These are phyloP conservation scores for Stenichneumon culpator DNA, from an alignment of 2,888 invertebrate genomes.

Conservation along the genomic window DNA sequence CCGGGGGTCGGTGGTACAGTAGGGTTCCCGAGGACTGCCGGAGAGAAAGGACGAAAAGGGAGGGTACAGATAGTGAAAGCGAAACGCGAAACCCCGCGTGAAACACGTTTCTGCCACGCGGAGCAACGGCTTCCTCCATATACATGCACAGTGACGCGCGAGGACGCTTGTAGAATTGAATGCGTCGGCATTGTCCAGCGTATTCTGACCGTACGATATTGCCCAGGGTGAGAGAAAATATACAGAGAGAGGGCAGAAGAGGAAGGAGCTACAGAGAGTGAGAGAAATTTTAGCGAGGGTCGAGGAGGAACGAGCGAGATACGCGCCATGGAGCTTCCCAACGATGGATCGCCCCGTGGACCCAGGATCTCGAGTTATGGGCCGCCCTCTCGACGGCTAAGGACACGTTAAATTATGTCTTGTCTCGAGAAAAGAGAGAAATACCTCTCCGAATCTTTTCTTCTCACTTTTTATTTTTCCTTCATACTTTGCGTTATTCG, in stretches of 20 bases:
- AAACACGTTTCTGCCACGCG: slow-evolving; percentile 61
- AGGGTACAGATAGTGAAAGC: slow-evolving; percentile 36
- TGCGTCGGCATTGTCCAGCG: slow-evolving; percentile 81
- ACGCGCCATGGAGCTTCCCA: slow-evolving; percentile 71
- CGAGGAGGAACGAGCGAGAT: slow-evolving; percentile 57
- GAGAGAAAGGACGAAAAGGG: slow-evolving; percentile 26
- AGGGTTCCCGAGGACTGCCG: not conserved
- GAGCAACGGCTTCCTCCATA: slow-evolving; percentile 35
- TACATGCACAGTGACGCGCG: slow-evolving; percentile 24
- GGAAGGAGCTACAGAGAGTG: slow-evolving; percentile 63
- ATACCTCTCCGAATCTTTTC: slow-evolving; percentile 30
- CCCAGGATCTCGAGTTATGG: slow-evolving; percentile 74
- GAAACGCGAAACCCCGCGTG: slow-evolving; percentile 52
- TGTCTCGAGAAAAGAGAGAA: slow-evolving; percentile 65
- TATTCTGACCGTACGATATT: slow-evolving; percentile 83
- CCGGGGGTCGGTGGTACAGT: slow-evolving; percentile 41
- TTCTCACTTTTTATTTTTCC: slow-evolving; percentile 28
- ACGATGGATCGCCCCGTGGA: slow-evolving; percentile 72
- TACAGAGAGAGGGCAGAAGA: slow-evolving; percentile 39
- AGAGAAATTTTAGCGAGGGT: slow-evolving; percentile 52
- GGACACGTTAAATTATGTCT: slow-evolving; percentile 79
- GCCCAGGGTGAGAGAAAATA: slow-evolving; percentile 68
- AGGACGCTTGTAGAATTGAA: slow-evolving; percentile 76
- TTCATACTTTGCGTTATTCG: not conserved
- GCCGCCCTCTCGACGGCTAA: slow-evolving; percentile 72